Evolutionary conservation across 2,797 vertebrate genomes (phyloP).

Genomic region (Melanotaenia trifasciata): DNA sequence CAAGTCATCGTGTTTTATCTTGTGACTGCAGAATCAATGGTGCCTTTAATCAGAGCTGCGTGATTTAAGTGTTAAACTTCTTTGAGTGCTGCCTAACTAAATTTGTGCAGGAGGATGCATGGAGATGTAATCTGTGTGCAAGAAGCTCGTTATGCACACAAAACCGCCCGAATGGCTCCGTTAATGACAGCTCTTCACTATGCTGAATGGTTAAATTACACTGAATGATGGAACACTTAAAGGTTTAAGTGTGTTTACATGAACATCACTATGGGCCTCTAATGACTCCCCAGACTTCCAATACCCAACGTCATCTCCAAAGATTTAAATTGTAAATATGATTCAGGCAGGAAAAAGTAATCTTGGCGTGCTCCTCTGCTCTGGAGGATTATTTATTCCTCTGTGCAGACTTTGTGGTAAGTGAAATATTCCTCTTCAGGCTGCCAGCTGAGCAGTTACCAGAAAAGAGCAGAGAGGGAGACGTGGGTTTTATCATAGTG

Average conservation of each 20-base stretch:
- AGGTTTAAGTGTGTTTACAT: constrained; percentile 11
- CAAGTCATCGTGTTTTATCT: constrained; percentile 8
- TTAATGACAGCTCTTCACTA: constrained; percentile 21
- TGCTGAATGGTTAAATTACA: constrained; percentile 3
- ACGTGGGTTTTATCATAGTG: constrained; percentile 63
- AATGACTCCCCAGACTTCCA: constrained; percentile 8
- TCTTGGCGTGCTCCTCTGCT: constrained; percentile 49
- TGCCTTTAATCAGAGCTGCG: constrained; percentile 26
- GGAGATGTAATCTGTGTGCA: constrained; percentile 17
- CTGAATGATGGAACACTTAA: constrained; percentile 18
- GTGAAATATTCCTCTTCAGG: constrained; percentile 75
- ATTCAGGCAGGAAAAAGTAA: constrained; percentile 65
- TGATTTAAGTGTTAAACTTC: constrained; percentile 19
- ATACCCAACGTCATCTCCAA: constrained; percentile 31
- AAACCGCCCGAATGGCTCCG: constrained; percentile 1
- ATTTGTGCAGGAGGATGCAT: constrained; percentile 19
- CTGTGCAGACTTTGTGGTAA: constrained; percentile 78
- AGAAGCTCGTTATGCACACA: constrained; percentile 3
- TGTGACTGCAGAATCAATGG: constrained; percentile 33
- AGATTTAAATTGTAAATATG: constrained; percentile 65
- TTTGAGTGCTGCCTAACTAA: constrained; percentile 20
- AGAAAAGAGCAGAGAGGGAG: constrained; percentile 53
- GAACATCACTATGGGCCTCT: constrained; percentile 9
- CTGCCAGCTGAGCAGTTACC: constrained; percentile 77
- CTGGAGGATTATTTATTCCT: constrained; percentile 78